Conservation (phyloP, 2,888 invertebrate species). For the Atherix ibis region DNA sequence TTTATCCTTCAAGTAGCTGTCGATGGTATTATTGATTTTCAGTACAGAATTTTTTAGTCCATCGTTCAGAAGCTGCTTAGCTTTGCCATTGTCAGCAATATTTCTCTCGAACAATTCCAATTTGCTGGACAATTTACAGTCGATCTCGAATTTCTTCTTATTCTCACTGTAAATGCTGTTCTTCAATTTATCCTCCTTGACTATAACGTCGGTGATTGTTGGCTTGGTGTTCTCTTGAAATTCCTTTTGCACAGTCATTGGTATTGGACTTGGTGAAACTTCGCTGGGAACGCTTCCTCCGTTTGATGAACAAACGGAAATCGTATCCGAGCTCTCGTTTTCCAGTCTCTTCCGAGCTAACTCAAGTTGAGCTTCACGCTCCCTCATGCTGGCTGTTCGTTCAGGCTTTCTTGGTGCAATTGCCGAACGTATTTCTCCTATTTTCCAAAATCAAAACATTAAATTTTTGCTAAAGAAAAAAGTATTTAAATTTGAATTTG, state of each 20-base stretch:
- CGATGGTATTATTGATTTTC: slow-evolving; percentile 32
- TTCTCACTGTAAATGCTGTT: slow-evolving; percentile 23
- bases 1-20: slow-evolving; percentile 32
- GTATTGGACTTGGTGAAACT: slow-evolving; percentile 33
- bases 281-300: slow-evolving; percentile 29
- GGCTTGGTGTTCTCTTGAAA: background rate
- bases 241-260: background rate
- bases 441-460: too few relatives aligned
- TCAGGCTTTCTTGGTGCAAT: slow-evolving; percentile 73
- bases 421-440: slow-evolving; percentile 68
- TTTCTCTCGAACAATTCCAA: slow-evolving; percentile 26
- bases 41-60: slow-evolving; percentile 32
- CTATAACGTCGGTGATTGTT: slow-evolving; percentile 10
- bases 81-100: slow-evolving; percentile 3
- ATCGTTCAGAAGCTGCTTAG: slow-evolving; percentile 10
- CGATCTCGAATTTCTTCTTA: slow-evolving; percentile 16
- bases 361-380: slow-evolving; percentile 52
- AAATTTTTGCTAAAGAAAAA: slow-evolving; percentile 14
- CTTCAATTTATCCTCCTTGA: slow-evolving; percentile 12
- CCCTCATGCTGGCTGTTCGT: slow-evolving; percentile 72
- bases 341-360: slow-evolving; percentile 33
- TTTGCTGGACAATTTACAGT: slow-evolving; percentile 19
- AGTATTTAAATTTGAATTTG: background rate
- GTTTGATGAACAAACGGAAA: slow-evolving; percentile 35
- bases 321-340: slow-evolving; percentile 28